Base-by-base conservation (phyloP, 2,888 invertebrate genomes). In the Drosophila suboccidentalis region DNA sequence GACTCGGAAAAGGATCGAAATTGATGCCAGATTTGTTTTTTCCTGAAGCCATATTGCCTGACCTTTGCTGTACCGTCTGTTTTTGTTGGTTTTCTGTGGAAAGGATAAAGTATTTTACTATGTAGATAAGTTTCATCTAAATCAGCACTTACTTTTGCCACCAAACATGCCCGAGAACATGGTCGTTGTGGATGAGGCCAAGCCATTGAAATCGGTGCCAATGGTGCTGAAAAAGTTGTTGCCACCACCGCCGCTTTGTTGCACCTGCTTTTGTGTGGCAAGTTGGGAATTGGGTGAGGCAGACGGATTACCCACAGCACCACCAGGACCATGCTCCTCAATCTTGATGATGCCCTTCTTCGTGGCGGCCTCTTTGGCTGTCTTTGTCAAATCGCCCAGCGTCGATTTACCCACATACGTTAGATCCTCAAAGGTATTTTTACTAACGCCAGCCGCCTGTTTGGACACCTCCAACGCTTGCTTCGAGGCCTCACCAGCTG, bases 111-210 rank as follows among this genome's bases (percentile, higher is more conserved):
- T 43, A 43, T 19, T 17, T 10, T 19, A 8, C 9, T 29, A 8
- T 41, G 17, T 13, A 3, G 13, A 4, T 3, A 11, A 44, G 3
- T 49, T 49, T 1, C 17, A 11, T 17, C 4, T 8, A 29, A 5
- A 32, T 11, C 3, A 3, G n/a, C 0, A 39, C 93, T 93, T 86
- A 94, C 94, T 95, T 92, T 95, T 95, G 41, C 94, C 97, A 92
- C 94, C 97, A 92, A 99, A 98, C 85, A 99, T 95, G 92, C 98
- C 98, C 61, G 97, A 97, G 91, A 99, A 97, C 95, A 98, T 98
- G 92, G 96, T 98, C 15, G 97, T 96, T 0, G 98, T 98, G 76
- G 98, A 97, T 1, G 97, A 96, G 19, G 98, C 98, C 53, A 98
- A 95, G 8, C 98, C 98, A 91, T 98, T 98, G 60, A 99, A 94